phyloP scores from a whole-genome alignment of 2,888 invertebrate genomes.

The Hemithea aestivaria region DNA sequence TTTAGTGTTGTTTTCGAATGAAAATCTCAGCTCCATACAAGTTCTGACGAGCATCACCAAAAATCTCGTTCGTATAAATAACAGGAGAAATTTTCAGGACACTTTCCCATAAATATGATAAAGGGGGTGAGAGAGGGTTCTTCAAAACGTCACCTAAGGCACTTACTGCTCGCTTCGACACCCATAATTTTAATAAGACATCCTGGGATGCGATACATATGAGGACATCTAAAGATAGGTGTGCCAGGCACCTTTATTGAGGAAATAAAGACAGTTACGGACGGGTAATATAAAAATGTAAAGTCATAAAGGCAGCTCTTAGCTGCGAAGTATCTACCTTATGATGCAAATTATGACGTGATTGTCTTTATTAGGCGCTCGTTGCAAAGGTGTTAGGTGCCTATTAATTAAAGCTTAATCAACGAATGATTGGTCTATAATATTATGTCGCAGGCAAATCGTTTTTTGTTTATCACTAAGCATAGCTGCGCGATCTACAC shows the following conservation, averaged over 20 bases:
- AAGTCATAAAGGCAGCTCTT: too few species aligned
- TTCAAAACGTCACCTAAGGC: constrained; percentile 32
- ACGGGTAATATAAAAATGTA: not conserved
- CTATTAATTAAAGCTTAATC: too few species aligned
- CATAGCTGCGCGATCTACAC: too few species aligned
- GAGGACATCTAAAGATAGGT: constrained; percentile 6
- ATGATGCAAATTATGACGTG: too few species aligned
- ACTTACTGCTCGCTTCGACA: constrained; percentile 35
- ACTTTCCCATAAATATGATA: constrained; percentile 47
- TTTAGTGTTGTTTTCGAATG: too few species aligned
- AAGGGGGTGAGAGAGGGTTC: constrained; percentile 33
- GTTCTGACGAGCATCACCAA: constrained; percentile 24
- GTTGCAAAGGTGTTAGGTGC: too few species aligned
- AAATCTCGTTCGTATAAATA: constrained; percentile 37
- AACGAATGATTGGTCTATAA: too few species aligned
- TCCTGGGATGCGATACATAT: constrained; percentile 26
- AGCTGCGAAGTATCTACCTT: too few species aligned
- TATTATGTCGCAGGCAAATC: too few species aligned
- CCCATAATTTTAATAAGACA: constrained; percentile 36
- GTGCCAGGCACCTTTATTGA: constrained; percentile 11
- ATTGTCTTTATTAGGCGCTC: too few species aligned
- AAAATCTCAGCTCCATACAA: constrained; percentile 28
- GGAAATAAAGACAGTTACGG: constrained; percentile 7
- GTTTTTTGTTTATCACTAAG: too few species aligned
- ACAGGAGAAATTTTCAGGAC: constrained; percentile 39